phyloP scores from a whole-genome alignment of 2,113 vertebrate genomes.

The Cygnus buccinator region DNA sequence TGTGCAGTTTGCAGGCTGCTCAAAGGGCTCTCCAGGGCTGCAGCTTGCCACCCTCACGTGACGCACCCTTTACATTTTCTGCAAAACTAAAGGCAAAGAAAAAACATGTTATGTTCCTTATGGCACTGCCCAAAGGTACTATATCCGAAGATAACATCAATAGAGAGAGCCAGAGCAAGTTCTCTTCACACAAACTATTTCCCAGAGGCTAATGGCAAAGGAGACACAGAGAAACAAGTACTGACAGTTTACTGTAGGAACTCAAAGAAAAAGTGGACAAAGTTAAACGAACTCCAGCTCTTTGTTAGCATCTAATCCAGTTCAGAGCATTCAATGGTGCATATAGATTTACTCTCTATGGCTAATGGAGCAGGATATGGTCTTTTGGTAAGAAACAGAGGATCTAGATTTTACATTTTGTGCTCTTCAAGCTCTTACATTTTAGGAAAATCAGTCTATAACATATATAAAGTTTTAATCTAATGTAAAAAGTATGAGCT shows the following conservation, averaged over 20 bases:
- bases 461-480: not conserved
- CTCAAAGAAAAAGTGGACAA: conserved; percentile 60
- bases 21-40: not conserved
- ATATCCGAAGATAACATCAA: conserved; percentile 38
- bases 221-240: conserved; percentile 47
- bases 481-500: not conserved
- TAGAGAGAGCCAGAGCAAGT: not conserved
- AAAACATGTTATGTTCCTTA: not conserved
- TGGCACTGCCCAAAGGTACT: conserved; percentile 33
- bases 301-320: conserved; percentile 43
- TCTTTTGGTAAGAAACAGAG: not conserved
- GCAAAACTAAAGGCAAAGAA: not conserved
- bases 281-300: conserved; percentile 49
- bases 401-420: not conserved
- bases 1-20: not conserved
- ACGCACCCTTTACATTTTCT: not conserved
- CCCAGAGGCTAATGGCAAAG: conserved; percentile 56
- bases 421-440: not conserved
- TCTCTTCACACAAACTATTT: conserved; percentile 48
- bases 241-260: conserved; percentile 47
- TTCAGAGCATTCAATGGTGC: conserved; percentile 41
- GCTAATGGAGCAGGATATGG: not conserved
- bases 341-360: conserved; percentile 16
- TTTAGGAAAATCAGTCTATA: not conserved
- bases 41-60: not conserved